These are phyloP conservation scores for Bubo scandiacus DNA, from an alignment of 2,113 vertebrate genomes.

Conservation along the genomic window DNA sequence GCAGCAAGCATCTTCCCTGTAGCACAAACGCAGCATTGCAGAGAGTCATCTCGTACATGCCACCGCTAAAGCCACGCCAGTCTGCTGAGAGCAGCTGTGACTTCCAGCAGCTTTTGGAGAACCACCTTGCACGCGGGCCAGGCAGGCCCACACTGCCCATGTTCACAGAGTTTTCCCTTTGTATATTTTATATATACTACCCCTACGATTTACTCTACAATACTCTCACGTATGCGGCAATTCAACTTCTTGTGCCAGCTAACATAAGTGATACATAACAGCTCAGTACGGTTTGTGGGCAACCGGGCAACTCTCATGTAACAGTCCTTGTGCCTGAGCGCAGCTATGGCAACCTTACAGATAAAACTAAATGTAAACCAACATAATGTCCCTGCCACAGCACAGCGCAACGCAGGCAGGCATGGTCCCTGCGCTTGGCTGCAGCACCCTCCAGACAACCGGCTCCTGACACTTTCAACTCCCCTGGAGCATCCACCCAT, in stretches of 20 bases:
- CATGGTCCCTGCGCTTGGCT: fast-evolving
- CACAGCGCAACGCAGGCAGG: fast-evolving
- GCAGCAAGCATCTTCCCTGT: not conserved
- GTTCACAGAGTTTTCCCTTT: not conserved
- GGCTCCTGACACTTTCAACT: not conserved
- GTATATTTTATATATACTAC: not conserved
- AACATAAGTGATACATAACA: fast-evolving
- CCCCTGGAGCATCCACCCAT: not conserved
- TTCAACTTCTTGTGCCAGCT: not conserved
- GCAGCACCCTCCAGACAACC: fast-evolving
- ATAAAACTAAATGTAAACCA: not conserved
- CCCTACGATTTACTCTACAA: fast-evolving
- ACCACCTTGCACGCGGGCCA: fast-evolving
- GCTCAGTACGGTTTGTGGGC: fast-evolving
- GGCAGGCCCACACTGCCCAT: not conserved
- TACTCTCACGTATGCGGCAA: fast-evolving
- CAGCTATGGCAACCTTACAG: not conserved
- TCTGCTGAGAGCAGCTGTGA: not conserved
- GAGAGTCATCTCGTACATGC: not conserved
- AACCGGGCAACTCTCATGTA: not conserved
- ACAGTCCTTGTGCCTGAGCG: not conserved
- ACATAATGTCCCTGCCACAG: fast-evolving
- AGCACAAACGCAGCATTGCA: fast-evolving
- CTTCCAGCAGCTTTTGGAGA: not conserved
- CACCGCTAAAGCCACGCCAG: not conserved